phyloP scores from a whole-genome alignment of 2,113 vertebrate species.

The Hystrix brachyura region DNA sequence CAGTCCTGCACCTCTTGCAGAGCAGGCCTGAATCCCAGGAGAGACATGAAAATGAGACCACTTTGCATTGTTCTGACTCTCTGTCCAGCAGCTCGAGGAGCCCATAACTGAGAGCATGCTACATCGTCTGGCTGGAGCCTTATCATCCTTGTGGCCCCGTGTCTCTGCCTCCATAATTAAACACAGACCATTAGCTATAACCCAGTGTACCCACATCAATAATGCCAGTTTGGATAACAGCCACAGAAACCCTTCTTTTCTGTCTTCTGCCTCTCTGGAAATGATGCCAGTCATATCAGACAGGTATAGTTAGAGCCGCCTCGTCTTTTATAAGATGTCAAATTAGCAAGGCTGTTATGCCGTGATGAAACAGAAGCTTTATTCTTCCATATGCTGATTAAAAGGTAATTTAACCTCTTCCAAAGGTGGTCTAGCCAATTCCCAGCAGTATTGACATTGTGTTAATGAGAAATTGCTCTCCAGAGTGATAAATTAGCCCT shows the following conservation, averaged over 20 bases:
- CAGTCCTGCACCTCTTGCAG: background rate
- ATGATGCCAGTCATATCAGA: background rate
- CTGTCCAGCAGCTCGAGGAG: background rate
- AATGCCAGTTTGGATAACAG: conserved; percentile 74
- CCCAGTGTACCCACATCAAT: conserved; percentile 78
- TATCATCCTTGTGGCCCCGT: conserved; percentile 69
- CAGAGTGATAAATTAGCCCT: conserved; percentile 82
- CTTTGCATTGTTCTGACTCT: background rate
- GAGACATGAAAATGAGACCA: conserved; percentile 46
- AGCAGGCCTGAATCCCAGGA: background rate
- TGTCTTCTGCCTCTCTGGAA: conserved; percentile 51
- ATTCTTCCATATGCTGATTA: conserved; percentile 67
- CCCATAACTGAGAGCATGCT: conserved; percentile 8
- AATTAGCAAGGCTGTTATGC: conserved; percentile 58
- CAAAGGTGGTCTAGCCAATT: conserved; percentile 74
- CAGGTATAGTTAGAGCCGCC: conserved; percentile 38
- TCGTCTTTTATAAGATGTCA: conserved; percentile 67
- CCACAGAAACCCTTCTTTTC: conserved; percentile 56
- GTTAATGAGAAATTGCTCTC: conserved; percentile 82
- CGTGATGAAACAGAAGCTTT: conserved; percentile 60
- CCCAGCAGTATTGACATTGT: conserved; percentile 74
- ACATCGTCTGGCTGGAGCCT: conserved; percentile 73
- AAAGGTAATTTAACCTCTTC: conserved; percentile 82
- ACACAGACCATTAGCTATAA: conserved; percentile 82
- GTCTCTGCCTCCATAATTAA: conserved; percentile 83